A percentile compares a stretch with the other conserved stretches of the same genome.
These are phyloP conservation scores for Galaxea fascicularis DNA, from an alignment of 92 coral and sea anemone genomes.

Conservation along the genomic window DNA sequence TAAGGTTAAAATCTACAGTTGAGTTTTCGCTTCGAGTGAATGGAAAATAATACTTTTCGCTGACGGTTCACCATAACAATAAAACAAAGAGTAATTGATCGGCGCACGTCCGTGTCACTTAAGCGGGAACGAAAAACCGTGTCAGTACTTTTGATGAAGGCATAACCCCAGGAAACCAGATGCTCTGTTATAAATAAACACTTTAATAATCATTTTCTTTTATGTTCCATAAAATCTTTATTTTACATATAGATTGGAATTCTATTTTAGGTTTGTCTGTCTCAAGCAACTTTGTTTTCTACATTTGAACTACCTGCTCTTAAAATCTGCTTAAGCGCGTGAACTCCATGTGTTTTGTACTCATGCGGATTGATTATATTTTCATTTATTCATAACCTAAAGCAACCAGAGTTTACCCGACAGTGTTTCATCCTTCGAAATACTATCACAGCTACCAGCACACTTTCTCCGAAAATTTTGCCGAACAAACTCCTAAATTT, in stretches of 20 bases:
- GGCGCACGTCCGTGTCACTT: background rate
- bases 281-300: constrained; percentile 8
- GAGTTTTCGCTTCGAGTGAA: background rate
- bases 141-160: constrained; percentile 1
- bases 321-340: background rate
- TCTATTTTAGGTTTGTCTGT: constrained; percentile 11
- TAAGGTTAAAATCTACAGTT: background rate
- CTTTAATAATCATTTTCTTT: constrained; percentile 50
- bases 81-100: background rate
- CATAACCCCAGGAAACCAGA: constrained; percentile 29
- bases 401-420: background rate
- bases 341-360: background rate
- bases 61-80: background rate
- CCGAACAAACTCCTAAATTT: background rate
- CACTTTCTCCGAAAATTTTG: constrained; percentile 14
- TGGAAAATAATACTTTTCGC: background rate
- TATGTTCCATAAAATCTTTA: constrained; percentile 37
- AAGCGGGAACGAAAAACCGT: background rate
- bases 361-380: constrained; percentile 1
- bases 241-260: constrained; percentile 25
- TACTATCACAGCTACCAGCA: background rate
- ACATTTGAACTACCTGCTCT: background rate
- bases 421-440: background rate
- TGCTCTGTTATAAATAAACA: constrained; percentile 48
- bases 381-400: constrained; percentile 37